Evolutionary conservation across 2,888 invertebrate genomes (phyloP), one percentile per base, ranked within the genome.

Genomic region (Drosophila yooni): DNA sequence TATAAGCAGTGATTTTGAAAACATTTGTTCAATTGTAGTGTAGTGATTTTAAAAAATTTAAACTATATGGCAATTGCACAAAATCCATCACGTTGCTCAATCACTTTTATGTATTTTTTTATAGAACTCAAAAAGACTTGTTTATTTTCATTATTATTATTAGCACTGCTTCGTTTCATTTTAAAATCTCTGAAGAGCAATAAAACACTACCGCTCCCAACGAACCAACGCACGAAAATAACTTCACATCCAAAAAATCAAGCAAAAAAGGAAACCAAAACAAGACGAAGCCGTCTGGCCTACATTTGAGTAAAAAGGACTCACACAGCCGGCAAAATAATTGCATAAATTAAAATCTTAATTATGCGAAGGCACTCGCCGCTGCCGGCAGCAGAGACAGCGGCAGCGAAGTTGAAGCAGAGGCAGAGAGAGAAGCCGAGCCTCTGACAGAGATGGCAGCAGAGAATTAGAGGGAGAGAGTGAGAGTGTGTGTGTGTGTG

Each of bases 271-370:
- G 33, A 71, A 68, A 72, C 8, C 61, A 76, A 81, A 81, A 71
- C 78, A 79, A 64, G 65, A 10, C 57, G 66, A 66, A 50, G 60
- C 56, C 63, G 74, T 57, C 67, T 78, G 78, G 74, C 79, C 81
- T 81, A 79, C 70, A 79, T 79, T 76, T 58, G 59, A 74, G 68
- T 50, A 56, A 69, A 74, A 85, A 76, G 81, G 79, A 76, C 78
- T 67, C 76, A 61, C 72, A 73, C 79, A 87, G 82, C 88, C 88
- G 88, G 87, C 83, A 76, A 89, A 89, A 88, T 90, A 87, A 87
- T 88, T 89, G 89, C 89, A 89, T 89, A 89, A 89, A 89, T 89
- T 89, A 89, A 90, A 89, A 89, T 83, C 81, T 89, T 89, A 89
- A 89, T 89, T 89, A 84, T 88, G 88, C 84, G 72, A 74, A 60